Conservation (phyloP, 1,140 invertebrate species). For the Drosophila lini region DNA sequence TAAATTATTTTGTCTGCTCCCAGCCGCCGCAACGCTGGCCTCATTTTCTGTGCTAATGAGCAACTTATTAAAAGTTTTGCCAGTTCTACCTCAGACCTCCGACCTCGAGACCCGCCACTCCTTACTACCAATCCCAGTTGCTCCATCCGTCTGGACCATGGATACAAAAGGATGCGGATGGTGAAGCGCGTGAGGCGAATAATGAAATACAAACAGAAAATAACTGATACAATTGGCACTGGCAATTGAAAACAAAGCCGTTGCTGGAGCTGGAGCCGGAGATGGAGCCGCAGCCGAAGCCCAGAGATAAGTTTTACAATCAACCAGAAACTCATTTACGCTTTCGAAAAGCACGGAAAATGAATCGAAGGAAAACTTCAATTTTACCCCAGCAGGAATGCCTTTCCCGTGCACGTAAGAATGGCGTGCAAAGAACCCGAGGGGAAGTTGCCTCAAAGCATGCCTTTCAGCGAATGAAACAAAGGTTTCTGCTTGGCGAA, state of each 20-base stretch:
- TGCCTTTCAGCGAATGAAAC: conserved; percentile 36
- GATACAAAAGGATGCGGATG: conserved; percentile 55
- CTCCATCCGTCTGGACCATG: conserved; percentile 1
- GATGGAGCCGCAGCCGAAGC: conserved; percentile 19
- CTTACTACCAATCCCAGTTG: neutral
- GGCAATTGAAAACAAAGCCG: conserved; percentile 70
- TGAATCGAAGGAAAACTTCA: conserved; percentile 60
- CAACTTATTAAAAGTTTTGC: conserved; percentile 76
- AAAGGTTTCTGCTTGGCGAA: conserved; percentile 17
- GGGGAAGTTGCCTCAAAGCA: conserved; percentile 40
- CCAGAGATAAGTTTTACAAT: conserved; percentile 63
- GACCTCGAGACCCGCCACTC: neutral
- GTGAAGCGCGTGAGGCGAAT: conserved; percentile 64
- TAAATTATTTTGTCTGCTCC: conserved; percentile 76
- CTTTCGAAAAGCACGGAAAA: conserved; percentile 29
- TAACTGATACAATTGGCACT: conserved; percentile 52
- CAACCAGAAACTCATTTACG: conserved; percentile 70
- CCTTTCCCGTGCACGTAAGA: conserved; percentile 48
- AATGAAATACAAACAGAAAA: conserved; percentile 60
- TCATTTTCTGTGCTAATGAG: conserved; percentile 79
- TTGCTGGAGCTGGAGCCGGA: neutral
- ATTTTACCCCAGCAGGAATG: conserved; percentile 42
- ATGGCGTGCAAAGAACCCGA: conserved; percentile 38
- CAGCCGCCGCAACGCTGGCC: conserved; percentile 40
- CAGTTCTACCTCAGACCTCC: conserved; percentile 4